Base-by-base conservation (phyloP, 2,113 vertebrate species). In the Sturnira hondurensis region DNA sequence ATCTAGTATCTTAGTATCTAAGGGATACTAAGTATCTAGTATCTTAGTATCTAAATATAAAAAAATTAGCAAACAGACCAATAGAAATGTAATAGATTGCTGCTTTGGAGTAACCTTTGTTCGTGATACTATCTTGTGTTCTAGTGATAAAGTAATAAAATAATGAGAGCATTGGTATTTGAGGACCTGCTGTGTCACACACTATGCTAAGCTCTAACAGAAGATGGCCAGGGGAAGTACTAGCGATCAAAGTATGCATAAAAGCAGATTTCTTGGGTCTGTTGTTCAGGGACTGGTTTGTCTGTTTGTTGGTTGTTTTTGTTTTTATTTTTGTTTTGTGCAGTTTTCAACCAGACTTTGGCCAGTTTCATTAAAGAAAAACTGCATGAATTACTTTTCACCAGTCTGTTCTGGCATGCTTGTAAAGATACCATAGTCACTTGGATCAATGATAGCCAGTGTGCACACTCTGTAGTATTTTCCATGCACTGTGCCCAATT, bases 21-120 rank as follows among this genome's bases (percentile, higher is more conserved):
- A n/a, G n/a, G n/a, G n/a, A n/a, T n/a, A n/a, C n/a, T n/a, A n/a
- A n/a, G n/a, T n/a, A n/a, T n/a, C n/a, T n/a, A n/a, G n/a, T n/a
- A n/a, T 38, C 19, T 74, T 78, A 61, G 36, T 84, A 71, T 28
- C 20, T 89, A 61, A 93, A 52, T 38, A 28, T 70, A 73, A 95
- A 68, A 86, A 67, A 65, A 47, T 84, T 88, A n/a, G 31, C 65
- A 82, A 56, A 67, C 47, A 63, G 36, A 85, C 14, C 26, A 63
- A 16, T 89, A 50, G 85, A 80, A 90, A 52, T 94, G 36, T 89
- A 38, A 78, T 91, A 36, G 43, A 86, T 77, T 63, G 33, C 84
- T 85, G 47, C 24, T 96, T 80, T 86, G 78, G 19, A 92, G 52
- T 89, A 74, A 95, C 45, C n/a, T 81, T 78, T 95, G 65, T 84